Conservation (phyloP, 2,888 invertebrate species). For the Cosmopolites sordidus region DNA sequence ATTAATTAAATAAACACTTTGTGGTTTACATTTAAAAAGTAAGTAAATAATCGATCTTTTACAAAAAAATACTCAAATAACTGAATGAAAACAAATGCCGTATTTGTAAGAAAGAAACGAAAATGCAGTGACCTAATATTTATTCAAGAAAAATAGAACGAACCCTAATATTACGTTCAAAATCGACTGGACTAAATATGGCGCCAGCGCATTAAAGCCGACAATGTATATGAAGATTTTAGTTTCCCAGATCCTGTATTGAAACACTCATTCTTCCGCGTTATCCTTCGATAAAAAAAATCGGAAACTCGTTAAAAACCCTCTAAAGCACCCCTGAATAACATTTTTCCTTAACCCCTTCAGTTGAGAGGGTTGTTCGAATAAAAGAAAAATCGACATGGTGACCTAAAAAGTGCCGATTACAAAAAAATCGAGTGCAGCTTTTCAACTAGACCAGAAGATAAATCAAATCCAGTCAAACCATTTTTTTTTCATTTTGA, state of each 20-base stretch:
- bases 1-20: no score
- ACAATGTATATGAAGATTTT: slow-evolving; percentile 21
- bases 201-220: slow-evolving; percentile 15
- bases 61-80: no score
- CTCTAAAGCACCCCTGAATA: neutral
- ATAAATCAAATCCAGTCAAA: neutral
- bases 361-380: neutral
- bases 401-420: slow-evolving; percentile 20
- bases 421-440: neutral
- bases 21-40: no score
- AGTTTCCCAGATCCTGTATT: slow-evolving; percentile 19
- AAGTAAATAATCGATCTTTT: no score
- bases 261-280: slow-evolving; percentile 16
- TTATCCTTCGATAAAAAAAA: slow-evolving; percentile 12
- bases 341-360: no score
- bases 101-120: no score
- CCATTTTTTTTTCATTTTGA: neutral
- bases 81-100: no score
- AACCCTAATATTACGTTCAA: neutral
- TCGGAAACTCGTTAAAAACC: slow-evolving; percentile 8
- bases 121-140: no score
- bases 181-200: slow-evolving; percentile 12
- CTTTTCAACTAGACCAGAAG: neutral
- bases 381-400: slow-evolving; percentile 7
- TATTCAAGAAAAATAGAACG: no score